Evolutionary conservation across 2,888 invertebrate species (phyloP), one percentile per base, ranked within the genome.

Genomic region (Cactoblastis cactorum): DNA sequence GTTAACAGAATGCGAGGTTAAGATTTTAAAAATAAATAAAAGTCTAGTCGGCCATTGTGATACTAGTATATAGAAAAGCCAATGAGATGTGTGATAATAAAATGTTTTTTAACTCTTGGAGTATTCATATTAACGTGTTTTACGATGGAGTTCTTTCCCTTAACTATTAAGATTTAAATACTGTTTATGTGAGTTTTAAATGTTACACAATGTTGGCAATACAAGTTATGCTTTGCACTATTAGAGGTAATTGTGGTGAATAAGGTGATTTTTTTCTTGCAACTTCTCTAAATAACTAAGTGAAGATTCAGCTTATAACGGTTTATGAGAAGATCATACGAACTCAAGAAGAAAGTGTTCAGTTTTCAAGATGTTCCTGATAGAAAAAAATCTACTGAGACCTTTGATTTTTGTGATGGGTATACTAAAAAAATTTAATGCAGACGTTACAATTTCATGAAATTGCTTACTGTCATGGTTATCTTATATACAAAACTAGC

Each of bases 101-200:
- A 88, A 78, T 72, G 55, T 84, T 85, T 85, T 77, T 66, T 74
- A 80, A 79, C 70, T 80, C 66, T 72, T 80, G 80, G 77, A 83
- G 84, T 86, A 80, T 87, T 85, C 77, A 80, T 87, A 80, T 82
- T 83, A 70, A 76, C 69, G 73, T 74, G 69, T 73, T 74, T 70
- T 62, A 47, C 62, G 62, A 61, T 64, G 65, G 74, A 74, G 65
- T 61, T 62, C 62, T 65, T 75, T 76, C 83, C 87, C 85, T 77
- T 71, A 75, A 78, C 60, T 62, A 58, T 58, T 71, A 67, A 68
- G 69, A 15, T 14, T 39, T 17, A 15, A 37, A 37, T 6, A 3
- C 8, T 18, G 14, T 47, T 34, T 34, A 12, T 41, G 22, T 41
- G 19, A 9, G 8, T 37, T 8, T 38, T 14, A 15, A 17, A 15